A percentile compares a stretch with the other conserved stretches of the same genome.
Conservation (phyloP, 64 coral and sea anemone genomes). For the Pocillopora verrucosa region DNA sequence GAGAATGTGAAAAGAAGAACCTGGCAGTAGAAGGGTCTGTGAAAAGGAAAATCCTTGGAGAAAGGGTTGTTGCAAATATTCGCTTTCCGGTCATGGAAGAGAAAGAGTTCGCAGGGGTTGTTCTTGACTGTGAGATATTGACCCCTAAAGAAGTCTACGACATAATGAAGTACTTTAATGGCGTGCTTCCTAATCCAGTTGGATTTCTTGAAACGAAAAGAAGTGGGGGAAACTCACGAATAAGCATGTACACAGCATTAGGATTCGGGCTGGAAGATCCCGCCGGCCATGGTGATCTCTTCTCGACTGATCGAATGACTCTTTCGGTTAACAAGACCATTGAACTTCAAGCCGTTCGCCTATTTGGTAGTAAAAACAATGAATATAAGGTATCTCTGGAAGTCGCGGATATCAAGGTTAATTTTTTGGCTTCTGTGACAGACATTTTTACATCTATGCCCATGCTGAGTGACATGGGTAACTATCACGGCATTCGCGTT, state of each 20-base stretch:
- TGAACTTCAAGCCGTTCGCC: background rate
- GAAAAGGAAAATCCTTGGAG: constrained; percentile 36
- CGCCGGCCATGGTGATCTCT: background rate
- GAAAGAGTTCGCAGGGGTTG: constrained; percentile 19
- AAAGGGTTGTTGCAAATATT: constrained; percentile 13
- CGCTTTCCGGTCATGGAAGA: constrained; percentile 33
- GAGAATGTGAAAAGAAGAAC: constrained; percentile 20
- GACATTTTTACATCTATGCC: background rate
- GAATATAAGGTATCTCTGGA: background rate
- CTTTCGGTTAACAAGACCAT: constrained; percentile 6
- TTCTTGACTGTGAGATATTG: constrained; percentile 28
- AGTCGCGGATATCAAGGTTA: background rate
- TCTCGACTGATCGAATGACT: background rate
- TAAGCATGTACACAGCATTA: background rate
- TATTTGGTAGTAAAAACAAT: constrained; percentile 21
- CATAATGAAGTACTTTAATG: constrained; percentile 32
- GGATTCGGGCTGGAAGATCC: background rate
- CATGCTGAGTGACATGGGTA: background rate
- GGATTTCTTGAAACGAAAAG: background rate
- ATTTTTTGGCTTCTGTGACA: background rate
- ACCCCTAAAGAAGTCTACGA: background rate
- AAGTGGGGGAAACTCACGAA: background rate
- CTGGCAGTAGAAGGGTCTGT: constrained; percentile 14
- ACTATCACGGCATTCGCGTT: constrained; percentile 23
- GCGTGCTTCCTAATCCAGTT: background rate